Conservation (phyloP, 2,888 invertebrate genomes). For the Anaspis maculata region DNA sequence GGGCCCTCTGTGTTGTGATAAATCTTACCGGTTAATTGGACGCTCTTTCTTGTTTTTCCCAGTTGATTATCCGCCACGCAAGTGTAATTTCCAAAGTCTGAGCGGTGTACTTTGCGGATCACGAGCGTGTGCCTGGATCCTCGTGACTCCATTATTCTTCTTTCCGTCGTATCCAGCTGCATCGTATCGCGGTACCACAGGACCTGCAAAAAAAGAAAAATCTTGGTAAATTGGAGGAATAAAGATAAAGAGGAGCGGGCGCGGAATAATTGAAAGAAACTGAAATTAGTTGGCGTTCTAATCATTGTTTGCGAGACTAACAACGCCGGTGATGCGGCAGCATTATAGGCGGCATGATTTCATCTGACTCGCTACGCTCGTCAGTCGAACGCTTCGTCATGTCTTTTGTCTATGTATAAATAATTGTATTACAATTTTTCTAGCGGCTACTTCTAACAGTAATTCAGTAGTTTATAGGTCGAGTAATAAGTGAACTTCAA, state of each 20-base stretch:
- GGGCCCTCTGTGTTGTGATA: conserved; percentile 16
- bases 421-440: too few species aligned
- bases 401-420: too few species aligned
- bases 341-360: too few species aligned
- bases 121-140: conserved; percentile 59
- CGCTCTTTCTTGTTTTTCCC: conserved; percentile 56
- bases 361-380: too few species aligned
- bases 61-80: conserved; percentile 62
- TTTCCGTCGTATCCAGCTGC: conserved; percentile 58
- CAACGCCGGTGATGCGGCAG: too few species aligned
- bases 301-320: not conserved
- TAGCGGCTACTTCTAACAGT: too few species aligned
- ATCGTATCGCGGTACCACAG: conserved; percentile 62
- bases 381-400: too few species aligned
- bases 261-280: not conserved
- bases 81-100: conserved; percentile 63
- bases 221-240: too few species aligned
- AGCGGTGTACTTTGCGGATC: conserved; percentile 57
- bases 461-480: too few species aligned
- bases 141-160: conserved; percentile 57
- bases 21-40: conserved; percentile 53
- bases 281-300: not conserved
- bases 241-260: not conserved
- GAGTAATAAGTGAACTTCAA: too few species aligned
- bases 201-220: conserved; percentile 52